Base-by-base conservation (phyloP, 2,888 invertebrate genomes). In the Pegoplata infirma region DNA sequence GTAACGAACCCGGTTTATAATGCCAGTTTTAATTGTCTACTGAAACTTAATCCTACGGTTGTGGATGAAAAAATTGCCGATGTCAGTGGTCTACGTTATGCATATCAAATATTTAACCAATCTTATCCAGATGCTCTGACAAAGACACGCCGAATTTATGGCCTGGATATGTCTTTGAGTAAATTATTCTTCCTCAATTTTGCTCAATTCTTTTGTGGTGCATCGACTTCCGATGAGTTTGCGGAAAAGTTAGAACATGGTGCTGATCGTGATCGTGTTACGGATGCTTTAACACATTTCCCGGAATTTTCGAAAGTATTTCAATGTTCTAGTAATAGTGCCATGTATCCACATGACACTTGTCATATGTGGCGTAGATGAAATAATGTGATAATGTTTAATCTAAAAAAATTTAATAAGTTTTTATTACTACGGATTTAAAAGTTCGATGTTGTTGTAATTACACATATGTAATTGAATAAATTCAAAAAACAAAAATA, bases 141-240 rank as follows among this genome's bases (percentile, higher is more conserved):
- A 7, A 64, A 55, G n/a, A 69, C 59, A 8, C n/a, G n/a, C n/a
- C 19, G 59, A 1, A 3, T 73, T 7, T 36, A 78, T 36, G 58
- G 64, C 23, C 14, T 2, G 0, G 46, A 69, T n/a, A 44, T 74
- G 6, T 5, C 78, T 0, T 3, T 23, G 47, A 40, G n/a, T 3
- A 58, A 66, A 32, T 16, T 78, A 3, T 82, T 82, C 51, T 83
- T 83, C 51, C 75, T 82, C 2, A 83, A 83, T 56, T 82, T 83
- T 19, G 81, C 82, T 16, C 83, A 82, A 64, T 82, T 82, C 71
- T 83, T 82, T 56, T 83, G 83, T 47, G 82, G 82, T 21, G 56
- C 17, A 12, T 44, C 56, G 0, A 8, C 4, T 32, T 19, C 55
- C 0, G 69, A 68, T 6, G 64, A 78, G 5, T 47, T 49, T 47